These are phyloP conservation scores for Andrena cerasifolii DNA, from an alignment of 1,140 invertebrate genomes.

Conservation along the genomic window DNA sequence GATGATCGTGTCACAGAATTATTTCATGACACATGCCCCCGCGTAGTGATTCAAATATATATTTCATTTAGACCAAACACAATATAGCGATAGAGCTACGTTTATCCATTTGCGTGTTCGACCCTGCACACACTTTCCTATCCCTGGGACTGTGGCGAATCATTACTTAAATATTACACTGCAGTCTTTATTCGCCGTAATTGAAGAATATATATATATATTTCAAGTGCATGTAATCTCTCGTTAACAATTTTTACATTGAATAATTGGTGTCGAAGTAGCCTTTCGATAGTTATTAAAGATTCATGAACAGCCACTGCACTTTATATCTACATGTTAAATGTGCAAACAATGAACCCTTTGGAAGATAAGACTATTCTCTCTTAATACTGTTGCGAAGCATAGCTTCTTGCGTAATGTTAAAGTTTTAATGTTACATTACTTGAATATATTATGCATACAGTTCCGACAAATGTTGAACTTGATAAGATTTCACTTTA, in stretches of 20 bases:
- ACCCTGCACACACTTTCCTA: conserved; percentile 42
- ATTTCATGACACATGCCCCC: not conserved
- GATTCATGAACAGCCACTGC: conserved; percentile 45
- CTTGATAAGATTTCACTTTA: conserved; percentile 9
- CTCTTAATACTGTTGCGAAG: not conserved
- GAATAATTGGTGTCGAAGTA: conserved; percentile 21
- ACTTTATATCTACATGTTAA: conserved; percentile 30
- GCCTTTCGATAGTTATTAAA: conserved; percentile 17
- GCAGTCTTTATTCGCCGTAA: conserved; percentile 10
- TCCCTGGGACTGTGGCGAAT: conserved; percentile 32
- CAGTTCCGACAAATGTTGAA: not conserved
- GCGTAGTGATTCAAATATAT: not conserved
- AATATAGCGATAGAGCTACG: conserved; percentile 3
- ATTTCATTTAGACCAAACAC: conserved; percentile 9
- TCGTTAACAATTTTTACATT: conserved; percentile 20
- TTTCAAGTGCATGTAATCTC: conserved; percentile 54
- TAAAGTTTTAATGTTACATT: conserved; percentile 12
- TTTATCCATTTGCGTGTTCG: conserved; percentile 42
- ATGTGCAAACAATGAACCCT: conserved; percentile 59
- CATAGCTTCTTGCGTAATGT: not conserved
- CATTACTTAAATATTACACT: conserved; percentile 29
- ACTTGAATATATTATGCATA: not conserved
- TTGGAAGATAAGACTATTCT: conserved; percentile 42
- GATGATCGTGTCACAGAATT: not conserved
- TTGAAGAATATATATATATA: no score